Evolutionary conservation across 2,888 invertebrate genomes (phyloP).

Genomic region (Pachycephus smyrnensis): DNA sequence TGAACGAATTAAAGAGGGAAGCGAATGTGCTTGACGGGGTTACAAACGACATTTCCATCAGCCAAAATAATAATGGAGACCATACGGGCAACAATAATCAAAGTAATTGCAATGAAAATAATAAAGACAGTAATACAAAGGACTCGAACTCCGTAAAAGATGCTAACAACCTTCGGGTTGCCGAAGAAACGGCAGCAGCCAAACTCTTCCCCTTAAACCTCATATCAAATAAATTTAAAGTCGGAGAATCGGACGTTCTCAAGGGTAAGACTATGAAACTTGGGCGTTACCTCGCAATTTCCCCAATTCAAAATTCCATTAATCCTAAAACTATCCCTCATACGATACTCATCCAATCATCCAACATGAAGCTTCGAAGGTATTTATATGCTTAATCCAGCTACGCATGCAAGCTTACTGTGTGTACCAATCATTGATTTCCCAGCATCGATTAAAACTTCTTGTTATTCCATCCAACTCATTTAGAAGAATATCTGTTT

Average conservation of each 20-base stretch:
- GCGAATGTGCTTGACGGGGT: slow-evolving; percentile 51
- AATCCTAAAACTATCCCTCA: not conserved
- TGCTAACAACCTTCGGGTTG: slow-evolving; percentile 27
- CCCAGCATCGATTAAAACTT: slow-evolving; percentile 6
- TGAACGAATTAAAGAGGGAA: slow-evolving; percentile 66
- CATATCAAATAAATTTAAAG: slow-evolving; percentile 55
- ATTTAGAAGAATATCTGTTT: not conserved
- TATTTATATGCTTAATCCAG: not conserved
- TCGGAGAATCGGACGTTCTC: slow-evolving; percentile 44
- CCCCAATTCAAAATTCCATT: not conserved
- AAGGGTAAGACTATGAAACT: slow-evolving; percentile 45
- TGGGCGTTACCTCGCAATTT: not conserved
- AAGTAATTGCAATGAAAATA: slow-evolving; percentile 12
- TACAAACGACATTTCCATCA: slow-evolving; percentile 15
- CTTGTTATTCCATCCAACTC: not conserved
- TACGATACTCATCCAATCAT: not conserved
- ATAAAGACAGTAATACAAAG: slow-evolving; percentile 13
- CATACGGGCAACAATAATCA: slow-evolving; percentile 19
- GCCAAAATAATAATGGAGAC: slow-evolving; percentile 21
- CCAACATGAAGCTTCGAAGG: not conserved
- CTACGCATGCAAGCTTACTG: not conserved
- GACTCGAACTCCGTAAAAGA: not conserved
- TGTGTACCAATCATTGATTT: not conserved
- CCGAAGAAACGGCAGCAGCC: slow-evolving; percentile 58
- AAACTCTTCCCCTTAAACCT: slow-evolving; percentile 59